Conservation (phyloP, 2,113 vertebrate genomes). For the Corythoichthys intestinalis region DNA sequence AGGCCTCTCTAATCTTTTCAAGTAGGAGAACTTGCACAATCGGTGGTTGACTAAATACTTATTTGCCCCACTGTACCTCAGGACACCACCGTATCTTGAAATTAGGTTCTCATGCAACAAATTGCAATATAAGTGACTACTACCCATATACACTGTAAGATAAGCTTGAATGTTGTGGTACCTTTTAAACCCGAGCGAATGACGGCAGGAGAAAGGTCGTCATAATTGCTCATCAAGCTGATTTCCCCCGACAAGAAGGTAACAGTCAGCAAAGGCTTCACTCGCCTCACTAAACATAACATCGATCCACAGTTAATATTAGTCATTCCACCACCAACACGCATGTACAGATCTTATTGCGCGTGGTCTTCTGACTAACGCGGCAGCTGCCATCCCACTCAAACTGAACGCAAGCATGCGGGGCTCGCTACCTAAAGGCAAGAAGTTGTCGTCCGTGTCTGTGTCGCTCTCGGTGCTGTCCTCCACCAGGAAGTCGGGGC, state of each 20-base stretch:
- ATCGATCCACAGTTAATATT: not conserved
- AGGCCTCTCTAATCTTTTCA: too few relatives aligned
- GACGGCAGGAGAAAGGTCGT: conserved; percentile 88
- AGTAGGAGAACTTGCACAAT: too few relatives aligned
- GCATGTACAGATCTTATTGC: not conserved
- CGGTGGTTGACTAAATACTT: too few relatives aligned
- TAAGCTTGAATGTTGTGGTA: not conserved
- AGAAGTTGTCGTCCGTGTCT: conserved; percentile 86
- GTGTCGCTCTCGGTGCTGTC: conserved; percentile 98
- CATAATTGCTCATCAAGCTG: conserved; percentile 96
- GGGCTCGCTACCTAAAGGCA: conserved; percentile 79
- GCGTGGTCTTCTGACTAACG: not conserved
- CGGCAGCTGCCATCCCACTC: not conserved
- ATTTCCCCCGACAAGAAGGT: conserved; percentile 98
- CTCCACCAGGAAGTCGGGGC: conserved; percentile 93
- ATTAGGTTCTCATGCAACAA: too few relatives aligned
- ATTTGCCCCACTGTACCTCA: too few relatives aligned
- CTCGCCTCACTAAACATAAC: conserved; percentile 75
- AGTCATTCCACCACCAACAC: not conserved
- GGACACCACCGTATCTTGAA: too few relatives aligned
- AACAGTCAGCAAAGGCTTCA: conserved; percentile 92
- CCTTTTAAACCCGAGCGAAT: conserved; percentile 96
- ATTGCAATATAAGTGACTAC: too few relatives aligned
- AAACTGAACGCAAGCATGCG: not conserved
- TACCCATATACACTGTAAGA: not conserved